Conservation (phyloP, 2,797 vertebrate species). For the Euphonia xanthogaster region DNA sequence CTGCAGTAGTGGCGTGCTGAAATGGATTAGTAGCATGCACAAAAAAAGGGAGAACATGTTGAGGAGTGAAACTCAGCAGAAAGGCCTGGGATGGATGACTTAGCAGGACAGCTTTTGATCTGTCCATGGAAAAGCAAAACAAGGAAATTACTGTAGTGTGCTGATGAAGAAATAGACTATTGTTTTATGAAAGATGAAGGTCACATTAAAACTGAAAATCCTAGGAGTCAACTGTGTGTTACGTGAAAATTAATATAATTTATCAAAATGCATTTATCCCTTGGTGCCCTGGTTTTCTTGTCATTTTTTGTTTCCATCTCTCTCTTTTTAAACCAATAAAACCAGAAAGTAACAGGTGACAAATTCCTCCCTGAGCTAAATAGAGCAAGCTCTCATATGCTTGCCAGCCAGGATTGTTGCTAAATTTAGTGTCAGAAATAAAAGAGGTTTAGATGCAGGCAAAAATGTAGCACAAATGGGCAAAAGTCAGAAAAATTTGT, state of each 20-base stretch:
- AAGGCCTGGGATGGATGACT: not conserved
- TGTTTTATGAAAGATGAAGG: not conserved
- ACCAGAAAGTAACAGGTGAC: not conserved
- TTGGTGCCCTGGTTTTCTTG: not conserved
- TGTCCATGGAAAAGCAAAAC: not conserved
- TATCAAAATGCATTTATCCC: not conserved
- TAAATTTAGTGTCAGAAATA: not conserved
- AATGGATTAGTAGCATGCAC: not conserved
- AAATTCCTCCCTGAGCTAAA: not conserved
- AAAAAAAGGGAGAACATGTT: not conserved
- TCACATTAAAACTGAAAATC: not conserved
- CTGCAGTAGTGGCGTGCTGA: not conserved
- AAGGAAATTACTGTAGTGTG: not conserved
- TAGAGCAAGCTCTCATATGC: not conserved
- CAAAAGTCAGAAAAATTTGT: not conserved
- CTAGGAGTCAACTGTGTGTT: not conserved
- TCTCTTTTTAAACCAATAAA: not conserved
- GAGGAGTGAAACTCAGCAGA: not conserved
- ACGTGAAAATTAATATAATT: not conserved
- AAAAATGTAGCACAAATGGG: not conserved
- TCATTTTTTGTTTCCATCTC: accelerated
- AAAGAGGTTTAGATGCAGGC: not conserved
- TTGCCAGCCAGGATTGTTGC: not conserved
- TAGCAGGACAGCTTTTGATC: not conserved
- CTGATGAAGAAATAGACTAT: not conserved